Percentiles rank a stretch among this genome's conserved stretches.
Evolutionary conservation across 2,113 vertebrate species (phyloP).

Genomic region (Pterocles orientalis): DNA sequence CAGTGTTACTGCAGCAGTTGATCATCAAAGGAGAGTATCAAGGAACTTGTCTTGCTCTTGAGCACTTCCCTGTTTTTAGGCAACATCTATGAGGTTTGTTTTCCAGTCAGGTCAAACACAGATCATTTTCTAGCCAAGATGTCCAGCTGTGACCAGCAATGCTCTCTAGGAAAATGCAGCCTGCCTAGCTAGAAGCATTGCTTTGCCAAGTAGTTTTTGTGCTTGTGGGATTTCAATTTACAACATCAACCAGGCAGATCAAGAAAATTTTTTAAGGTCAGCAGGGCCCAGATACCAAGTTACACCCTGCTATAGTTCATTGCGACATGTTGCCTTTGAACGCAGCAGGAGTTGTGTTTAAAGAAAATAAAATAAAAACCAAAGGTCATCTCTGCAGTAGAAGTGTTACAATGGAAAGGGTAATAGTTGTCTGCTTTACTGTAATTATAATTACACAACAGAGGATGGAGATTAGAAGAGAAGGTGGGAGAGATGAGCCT

Average conservation of each 20-base stretch:
- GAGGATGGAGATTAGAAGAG: background rate
- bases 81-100: background rate
- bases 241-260: background rate
- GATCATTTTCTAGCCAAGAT: background rate
- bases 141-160: background rate
- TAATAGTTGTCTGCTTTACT: background rate
- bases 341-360: background rate
- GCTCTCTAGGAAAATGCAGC: conserved; percentile 26
- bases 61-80: background rate
- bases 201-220: background rate
- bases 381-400: background rate
- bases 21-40: background rate
- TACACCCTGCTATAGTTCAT: conserved; percentile 25
- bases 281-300: conserved; percentile 13
- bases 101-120: background rate
- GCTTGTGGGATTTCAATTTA: conserved; percentile 40
- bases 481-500: background rate
- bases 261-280: background rate
- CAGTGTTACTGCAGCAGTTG: background rate
- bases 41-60: background rate
- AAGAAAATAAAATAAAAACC: background rate
- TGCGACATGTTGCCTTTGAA: background rate
- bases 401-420: background rate
- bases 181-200: conserved; percentile 3
- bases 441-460: background rate